A percentile compares a stretch with the other conserved stretches of the same genome.
Evolutionary conservation across 1,140 invertebrate genomes (phyloP).

Genomic region (Heliothis subflexa): DNA sequence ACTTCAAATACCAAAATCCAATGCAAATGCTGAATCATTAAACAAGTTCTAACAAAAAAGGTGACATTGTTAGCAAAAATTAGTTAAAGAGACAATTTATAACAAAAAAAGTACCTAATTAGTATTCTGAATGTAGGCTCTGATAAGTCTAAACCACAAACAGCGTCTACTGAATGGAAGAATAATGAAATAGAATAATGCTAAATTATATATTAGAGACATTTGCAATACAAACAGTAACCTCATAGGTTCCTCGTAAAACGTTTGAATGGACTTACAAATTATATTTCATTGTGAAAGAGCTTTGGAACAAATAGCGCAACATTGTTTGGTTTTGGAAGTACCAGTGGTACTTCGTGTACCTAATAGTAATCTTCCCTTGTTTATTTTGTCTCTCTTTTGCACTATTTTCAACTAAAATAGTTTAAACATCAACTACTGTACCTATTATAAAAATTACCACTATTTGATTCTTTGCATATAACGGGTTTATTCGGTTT

Average conservation of each 20-base stretch:
- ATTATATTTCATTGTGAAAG: not conserved
- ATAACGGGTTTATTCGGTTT: too few species aligned
- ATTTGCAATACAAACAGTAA: conserved; percentile 2
- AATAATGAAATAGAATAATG: not conserved
- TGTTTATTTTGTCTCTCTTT: too few species aligned
- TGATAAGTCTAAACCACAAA: not conserved
- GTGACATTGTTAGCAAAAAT: not conserved
- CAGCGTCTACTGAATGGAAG: not conserved
- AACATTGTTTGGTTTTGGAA: conserved; percentile 11
- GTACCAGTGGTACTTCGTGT: too few species aligned
- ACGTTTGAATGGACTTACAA: not conserved
- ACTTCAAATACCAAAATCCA: not conserved
- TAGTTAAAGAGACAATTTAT: not conserved
- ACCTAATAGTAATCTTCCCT: too few species aligned
- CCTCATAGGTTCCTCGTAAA: conserved; percentile 4
- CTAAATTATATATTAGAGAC: conserved; percentile 8
- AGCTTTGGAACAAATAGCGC: not conserved
- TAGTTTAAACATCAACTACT: too few species aligned
- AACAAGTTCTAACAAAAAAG: not conserved
- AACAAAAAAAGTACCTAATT: not conserved
- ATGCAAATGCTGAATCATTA: not conserved
- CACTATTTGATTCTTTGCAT: too few species aligned
- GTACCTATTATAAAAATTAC: too few species aligned
- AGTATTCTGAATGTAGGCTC: not conserved
- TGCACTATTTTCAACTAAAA: too few species aligned